These are phyloP conservation scores for Ceyx melanurus DNA, from an alignment of 2,113 vertebrate genomes.

Conservation along the genomic window DNA sequence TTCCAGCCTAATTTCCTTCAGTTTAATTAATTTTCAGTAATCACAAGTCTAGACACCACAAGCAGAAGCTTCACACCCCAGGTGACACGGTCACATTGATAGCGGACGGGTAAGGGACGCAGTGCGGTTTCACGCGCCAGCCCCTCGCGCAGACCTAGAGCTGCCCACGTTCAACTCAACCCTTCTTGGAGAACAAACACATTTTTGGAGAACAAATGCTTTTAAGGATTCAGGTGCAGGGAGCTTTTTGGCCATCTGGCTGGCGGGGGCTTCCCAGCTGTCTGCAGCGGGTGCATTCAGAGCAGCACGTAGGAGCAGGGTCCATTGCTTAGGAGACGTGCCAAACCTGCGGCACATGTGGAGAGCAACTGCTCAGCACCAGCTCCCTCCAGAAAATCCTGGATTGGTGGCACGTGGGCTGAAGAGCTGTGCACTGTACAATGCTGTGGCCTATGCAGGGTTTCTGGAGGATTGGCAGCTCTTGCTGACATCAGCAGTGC, in stretches of 20 bases:
- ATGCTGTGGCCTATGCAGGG: neutral
- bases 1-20: slow-evolving; percentile 68
- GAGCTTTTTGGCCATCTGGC: slow-evolving; percentile 62
- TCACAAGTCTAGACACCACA: slow-evolving; percentile 69
- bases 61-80: slow-evolving; percentile 66
- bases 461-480: neutral
- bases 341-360: slow-evolving; percentile 52
- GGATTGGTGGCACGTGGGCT: neutral
- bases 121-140: neutral
- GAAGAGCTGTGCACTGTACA: neutral
- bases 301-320: slow-evolving; percentile 44
- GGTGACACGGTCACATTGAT: neutral
- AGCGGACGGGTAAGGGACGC: neutral
- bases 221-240: slow-evolving; percentile 68
- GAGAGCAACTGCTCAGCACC: slow-evolving; percentile 31
- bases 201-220: slow-evolving; percentile 51
- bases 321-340: slow-evolving; percentile 8
- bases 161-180: neutral
- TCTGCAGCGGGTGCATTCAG: slow-evolving; percentile 46
- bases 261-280: slow-evolving; percentile 64
- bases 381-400: neutral
- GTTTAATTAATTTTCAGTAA: slow-evolving; percentile 74
- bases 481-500: neutral
- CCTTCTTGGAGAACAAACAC: slow-evolving; percentile 37
- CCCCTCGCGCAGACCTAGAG: neutral